Percentiles rank a stretch among this genome's conserved stretches.
phyloP scores from a whole-genome alignment of 2,797 vertebrate genomes.

The Cossypha heuglini region DNA sequence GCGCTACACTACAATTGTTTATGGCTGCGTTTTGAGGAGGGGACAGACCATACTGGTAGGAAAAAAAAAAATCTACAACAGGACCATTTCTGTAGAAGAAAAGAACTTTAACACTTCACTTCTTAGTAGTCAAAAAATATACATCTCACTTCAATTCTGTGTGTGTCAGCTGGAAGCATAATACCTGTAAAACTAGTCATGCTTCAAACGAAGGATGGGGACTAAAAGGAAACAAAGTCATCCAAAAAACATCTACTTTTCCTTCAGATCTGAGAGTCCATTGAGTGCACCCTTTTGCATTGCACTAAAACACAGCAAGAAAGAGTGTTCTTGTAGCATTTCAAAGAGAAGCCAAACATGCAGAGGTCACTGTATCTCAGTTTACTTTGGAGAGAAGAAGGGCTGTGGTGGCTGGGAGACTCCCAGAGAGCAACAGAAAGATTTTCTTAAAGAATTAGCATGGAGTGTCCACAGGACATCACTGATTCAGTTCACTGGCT shows the following conservation, averaged over 20 bases:
- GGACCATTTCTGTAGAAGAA: not conserved
- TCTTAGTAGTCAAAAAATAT: not conserved
- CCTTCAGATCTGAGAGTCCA: conserved; percentile 26
- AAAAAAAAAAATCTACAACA: not conserved
- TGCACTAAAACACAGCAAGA: conserved; percentile 16
- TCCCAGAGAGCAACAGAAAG: conserved; percentile 11
- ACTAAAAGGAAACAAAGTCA: not conserved
- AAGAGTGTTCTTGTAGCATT: conserved; percentile 14
- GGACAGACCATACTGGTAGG: not conserved
- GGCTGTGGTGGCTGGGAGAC: not conserved
- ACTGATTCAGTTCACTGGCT: not conserved
- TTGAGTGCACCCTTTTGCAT: not conserved
- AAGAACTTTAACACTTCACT: not conserved
- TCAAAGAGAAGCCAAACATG: conserved; percentile 32
- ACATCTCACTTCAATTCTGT: conserved; percentile 14
- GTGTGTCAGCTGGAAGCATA: not conserved
- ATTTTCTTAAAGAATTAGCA: not conserved
- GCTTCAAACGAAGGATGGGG: conserved; percentile 20
- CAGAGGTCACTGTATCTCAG: not conserved
- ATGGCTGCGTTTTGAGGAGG: not conserved
- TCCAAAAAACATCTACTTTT: not conserved
- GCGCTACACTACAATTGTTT: not conserved
- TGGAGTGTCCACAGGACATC: not conserved
- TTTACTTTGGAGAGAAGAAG: conserved; percentile 11
- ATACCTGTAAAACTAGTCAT: not conserved